These are phyloP conservation scores for Lochmaea capreae DNA, from an alignment of 2,888 invertebrate genomes.

Conservation along the genomic window DNA sequence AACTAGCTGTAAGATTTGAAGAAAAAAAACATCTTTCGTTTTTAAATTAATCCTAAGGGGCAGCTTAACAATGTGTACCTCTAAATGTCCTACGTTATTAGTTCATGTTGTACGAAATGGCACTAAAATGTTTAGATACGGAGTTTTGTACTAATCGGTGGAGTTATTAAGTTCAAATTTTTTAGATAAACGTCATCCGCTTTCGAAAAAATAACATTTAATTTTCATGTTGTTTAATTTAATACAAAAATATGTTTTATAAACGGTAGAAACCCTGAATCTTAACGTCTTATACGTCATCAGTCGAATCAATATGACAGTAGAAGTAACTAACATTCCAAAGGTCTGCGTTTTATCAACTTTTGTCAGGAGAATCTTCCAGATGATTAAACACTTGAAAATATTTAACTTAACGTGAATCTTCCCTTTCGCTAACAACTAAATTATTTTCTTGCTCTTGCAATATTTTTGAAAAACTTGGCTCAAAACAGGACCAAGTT, in stretches of 20 bases:
- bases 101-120: slow-evolving; percentile 41
- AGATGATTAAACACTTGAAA: too few relatives aligned
- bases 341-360: too few relatives aligned
- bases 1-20: slow-evolving; percentile 37
- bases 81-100: slow-evolving; percentile 43
- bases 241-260: not conserved
- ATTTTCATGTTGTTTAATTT: slow-evolving; percentile 4
- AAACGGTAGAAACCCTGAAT: too few relatives aligned
- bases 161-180: slow-evolving; percentile 24
- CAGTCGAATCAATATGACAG: too few relatives aligned
- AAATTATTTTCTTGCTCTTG: too few relatives aligned
- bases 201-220: slow-evolving; percentile 18
- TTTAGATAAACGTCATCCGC: slow-evolving; percentile 13
- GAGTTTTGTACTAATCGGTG: slow-evolving; percentile 35
- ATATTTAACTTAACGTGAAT: too few relatives aligned
- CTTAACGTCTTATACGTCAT: too few relatives aligned
- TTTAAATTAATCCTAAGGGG: slow-evolving; percentile 40
- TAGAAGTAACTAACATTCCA: too few relatives aligned
- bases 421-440: too few relatives aligned
- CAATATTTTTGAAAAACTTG: too few relatives aligned
- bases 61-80: slow-evolving; percentile 45
- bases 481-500: too few relatives aligned
- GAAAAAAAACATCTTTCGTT: not conserved
- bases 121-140: slow-evolving; percentile 42
- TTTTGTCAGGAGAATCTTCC: too few relatives aligned